These are phyloP conservation scores for Podilymbus podiceps DNA, from an alignment of 2,113 vertebrate genomes.

Conservation along the genomic window DNA sequence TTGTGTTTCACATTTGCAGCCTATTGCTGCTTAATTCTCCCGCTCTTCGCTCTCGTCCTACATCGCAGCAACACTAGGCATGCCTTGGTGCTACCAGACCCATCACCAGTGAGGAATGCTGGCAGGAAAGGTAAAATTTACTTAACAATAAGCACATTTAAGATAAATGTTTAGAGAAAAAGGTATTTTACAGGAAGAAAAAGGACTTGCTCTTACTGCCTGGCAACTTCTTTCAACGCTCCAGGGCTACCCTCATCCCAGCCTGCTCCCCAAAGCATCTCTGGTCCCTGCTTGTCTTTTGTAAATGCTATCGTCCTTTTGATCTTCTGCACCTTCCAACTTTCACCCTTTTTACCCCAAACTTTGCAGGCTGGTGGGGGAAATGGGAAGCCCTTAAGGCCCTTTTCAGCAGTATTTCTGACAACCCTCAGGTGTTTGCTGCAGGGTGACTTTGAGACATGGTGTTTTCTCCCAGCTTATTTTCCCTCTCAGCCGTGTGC, in stretches of 20 bases:
- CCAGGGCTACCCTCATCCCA: background rate
- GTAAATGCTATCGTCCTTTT: background rate
- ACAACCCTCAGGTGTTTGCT: background rate
- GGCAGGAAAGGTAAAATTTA: background rate
- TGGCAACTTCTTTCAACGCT: background rate
- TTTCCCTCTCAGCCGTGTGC: rapidly evolving
- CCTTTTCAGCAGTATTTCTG: background rate
- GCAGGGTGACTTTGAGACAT: background rate
- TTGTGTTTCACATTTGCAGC: background rate
- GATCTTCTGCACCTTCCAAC: background rate
- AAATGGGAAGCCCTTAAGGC: background rate
- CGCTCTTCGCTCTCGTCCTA: background rate
- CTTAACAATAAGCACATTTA: background rate
- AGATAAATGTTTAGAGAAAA: background rate
- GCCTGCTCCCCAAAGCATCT: background rate
- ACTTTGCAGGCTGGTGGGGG: background rate
- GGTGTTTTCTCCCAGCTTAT: rapidly evolving
- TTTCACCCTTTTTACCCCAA: background rate
- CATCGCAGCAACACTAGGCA: rapidly evolving
- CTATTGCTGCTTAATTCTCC: background rate
- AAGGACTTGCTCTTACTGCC: background rate
- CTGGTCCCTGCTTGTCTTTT: background rate
- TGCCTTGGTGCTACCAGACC: background rate
- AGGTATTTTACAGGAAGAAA: background rate
- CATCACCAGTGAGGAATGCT: rapidly evolving